Base-by-base conservation (phyloP, 2,888 invertebrate species). In the Xanthia icteritia region DNA sequence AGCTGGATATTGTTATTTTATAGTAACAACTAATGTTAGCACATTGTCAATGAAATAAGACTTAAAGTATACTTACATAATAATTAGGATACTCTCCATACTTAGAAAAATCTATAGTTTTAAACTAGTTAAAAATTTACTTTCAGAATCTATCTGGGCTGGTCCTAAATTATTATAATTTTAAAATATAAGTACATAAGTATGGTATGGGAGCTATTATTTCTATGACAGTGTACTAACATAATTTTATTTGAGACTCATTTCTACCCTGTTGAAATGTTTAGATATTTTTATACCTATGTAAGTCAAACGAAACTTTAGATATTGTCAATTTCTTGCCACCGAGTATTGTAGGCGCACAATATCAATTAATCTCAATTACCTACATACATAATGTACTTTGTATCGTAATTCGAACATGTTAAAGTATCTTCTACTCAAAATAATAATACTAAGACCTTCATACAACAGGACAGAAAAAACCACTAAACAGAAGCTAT, bases 301-400 rank as follows among this genome's bases (percentile, higher is more conserved):
- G 61, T 81, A 82, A 76, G 77, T 73, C 54, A 65, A 78, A 78
- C 63, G 75, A 78, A 79, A 64, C 36, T 60, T 79, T 82, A 79
- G 71, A 79, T 84, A 81, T 75, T 68, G 91, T 91, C 91, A 91
- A 92, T 91, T 91, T 85, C 73, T 81, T 78, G 79, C 78, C 82
- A 89, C 85, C 85, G 84, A 83, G 73, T 69, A 84, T 72, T 79
- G 54, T 76, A 79, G 66, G 74, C 69, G 67, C 73, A 74, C 71
- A 74, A 60, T 78, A 73, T 88, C 80, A 83, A 84, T 81, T 80
- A 84, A 79, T 80, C 84, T 85, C 87, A 89, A 90, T 89, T 88
- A 56, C 56, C 20, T 68, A 90, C 77, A 84, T 75, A 81, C 48
- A 79, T 61, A 54, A 75, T 54, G 45, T 70, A 58, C 23, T 74